A percentile compares a stretch with the other conserved stretches of the same genome.
phyloP scores from a whole-genome alignment of 2,113 vertebrate species.

The Brachyhypopomus gauderio region DNA sequence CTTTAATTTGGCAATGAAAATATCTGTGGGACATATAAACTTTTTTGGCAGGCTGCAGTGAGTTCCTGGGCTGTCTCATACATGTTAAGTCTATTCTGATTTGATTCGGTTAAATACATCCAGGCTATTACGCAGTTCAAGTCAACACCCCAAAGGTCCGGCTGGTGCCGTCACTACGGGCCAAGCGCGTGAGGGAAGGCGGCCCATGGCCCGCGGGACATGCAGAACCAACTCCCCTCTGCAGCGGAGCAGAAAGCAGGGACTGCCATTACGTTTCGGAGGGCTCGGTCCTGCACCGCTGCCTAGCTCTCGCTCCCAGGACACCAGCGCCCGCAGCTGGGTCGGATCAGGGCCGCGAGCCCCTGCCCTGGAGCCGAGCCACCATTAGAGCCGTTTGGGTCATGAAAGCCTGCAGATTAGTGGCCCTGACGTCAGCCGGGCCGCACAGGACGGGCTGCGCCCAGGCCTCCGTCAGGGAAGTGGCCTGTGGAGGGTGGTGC shows the following conservation, averaged over 20 bases:
- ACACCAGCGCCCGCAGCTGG: constrained; percentile 37
- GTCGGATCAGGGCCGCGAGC: constrained; percentile 33
- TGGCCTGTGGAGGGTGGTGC: background rate
- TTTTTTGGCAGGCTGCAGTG: too few species aligned
- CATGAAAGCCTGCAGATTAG: constrained; percentile 48
- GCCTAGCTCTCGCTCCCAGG: background rate
- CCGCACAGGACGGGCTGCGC: constrained; percentile 17
- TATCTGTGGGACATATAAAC: too few species aligned
- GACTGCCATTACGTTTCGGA: constrained; percentile 30
- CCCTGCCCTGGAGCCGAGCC: constrained; percentile 35
- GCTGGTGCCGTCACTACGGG: too few species aligned
- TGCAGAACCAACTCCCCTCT: background rate
- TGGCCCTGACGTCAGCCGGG: constrained; percentile 41
- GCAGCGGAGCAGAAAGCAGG: background rate
- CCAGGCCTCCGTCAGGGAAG: constrained; percentile 1
- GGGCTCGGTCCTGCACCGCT: constrained; percentile 22
- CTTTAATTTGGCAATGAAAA: too few species aligned
- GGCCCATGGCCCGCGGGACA: background rate
- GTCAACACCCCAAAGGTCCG: too few species aligned
- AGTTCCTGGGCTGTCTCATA: too few species aligned
- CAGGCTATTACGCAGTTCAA: too few species aligned
- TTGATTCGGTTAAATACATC: too few species aligned
- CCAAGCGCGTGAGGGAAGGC: background rate
- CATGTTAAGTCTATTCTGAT: too few species aligned
- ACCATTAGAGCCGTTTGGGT: constrained; percentile 52